Conservation (phyloP, 2,113 vertebrate genomes). For the Phrynosoma blainvillii region DNA sequence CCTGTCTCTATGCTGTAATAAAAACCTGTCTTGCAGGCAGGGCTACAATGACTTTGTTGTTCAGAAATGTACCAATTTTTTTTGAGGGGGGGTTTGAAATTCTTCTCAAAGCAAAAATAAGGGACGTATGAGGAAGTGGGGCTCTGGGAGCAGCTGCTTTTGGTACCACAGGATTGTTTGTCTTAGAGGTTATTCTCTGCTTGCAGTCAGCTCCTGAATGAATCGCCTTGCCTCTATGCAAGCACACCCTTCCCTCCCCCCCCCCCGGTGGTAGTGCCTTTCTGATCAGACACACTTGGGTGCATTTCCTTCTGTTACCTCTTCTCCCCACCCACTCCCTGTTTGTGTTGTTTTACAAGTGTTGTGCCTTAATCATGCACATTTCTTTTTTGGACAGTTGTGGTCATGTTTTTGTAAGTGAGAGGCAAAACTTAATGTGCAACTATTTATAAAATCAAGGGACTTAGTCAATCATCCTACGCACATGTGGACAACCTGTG, state of each 20-base stretch:
- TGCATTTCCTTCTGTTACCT: background rate
- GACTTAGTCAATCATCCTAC: background rate
- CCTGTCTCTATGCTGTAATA: constrained; percentile 74
- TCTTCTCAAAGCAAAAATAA: constrained; percentile 63
- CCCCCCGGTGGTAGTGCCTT: background rate
- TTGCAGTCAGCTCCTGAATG: constrained; percentile 25
- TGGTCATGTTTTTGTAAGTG: background rate
- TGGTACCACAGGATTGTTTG: constrained; percentile 26
- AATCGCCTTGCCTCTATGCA: background rate
- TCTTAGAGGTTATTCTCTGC: constrained; percentile 53
- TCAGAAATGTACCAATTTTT: constrained; percentile 65
- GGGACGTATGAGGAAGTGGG: constrained; percentile 23
- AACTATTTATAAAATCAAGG: background rate
- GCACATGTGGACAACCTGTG: background rate
- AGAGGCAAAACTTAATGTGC: background rate
- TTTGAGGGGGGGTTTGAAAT: background rate
- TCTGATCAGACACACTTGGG: background rate
- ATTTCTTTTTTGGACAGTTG: background rate
- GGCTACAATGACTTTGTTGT: constrained; percentile 84
- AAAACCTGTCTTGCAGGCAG: constrained; percentile 79
- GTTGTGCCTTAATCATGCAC: background rate
- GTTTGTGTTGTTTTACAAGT: background rate
- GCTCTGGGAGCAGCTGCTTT: constrained; percentile 30
- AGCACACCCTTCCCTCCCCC: background rate
- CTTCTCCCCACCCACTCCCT: background rate